A percentile compares a stretch with the other conserved stretches of the same genome.
These are phyloP conservation scores for Mesaphorura yosii DNA, from an alignment of 1,140 invertebrate genomes.

Conservation along the genomic window DNA sequence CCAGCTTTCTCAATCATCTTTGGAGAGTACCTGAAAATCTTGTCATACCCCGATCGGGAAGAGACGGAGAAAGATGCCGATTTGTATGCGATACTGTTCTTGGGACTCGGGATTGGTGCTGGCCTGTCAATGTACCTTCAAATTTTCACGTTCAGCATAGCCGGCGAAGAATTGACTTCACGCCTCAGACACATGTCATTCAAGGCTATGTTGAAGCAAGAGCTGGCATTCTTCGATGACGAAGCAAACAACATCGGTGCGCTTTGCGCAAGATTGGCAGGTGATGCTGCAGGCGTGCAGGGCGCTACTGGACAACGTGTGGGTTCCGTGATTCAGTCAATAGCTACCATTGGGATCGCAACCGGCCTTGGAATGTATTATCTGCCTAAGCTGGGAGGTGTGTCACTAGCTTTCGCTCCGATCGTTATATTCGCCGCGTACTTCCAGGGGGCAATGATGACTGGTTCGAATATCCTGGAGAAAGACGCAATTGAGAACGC, in stretches of 20 bases:
- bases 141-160: slow-evolving; percentile 51
- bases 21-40: slow-evolving; percentile 59
- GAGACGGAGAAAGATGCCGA: slow-evolving; percentile 48
- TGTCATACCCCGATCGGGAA: slow-evolving; percentile 39
- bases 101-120: slow-evolving; percentile 51
- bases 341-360: slow-evolving; percentile 57
- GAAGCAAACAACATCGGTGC: slow-evolving; percentile 63
- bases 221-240: slow-evolving; percentile 69
- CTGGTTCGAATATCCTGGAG: slow-evolving; percentile 48
- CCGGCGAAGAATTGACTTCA: slow-evolving; percentile 39
- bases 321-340: slow-evolving; percentile 61
- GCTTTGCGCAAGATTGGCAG: slow-evolving; percentile 60
- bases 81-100: slow-evolving; percentile 53
- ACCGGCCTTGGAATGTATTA: slow-evolving; percentile 61
- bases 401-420: slow-evolving; percentile 54
- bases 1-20: slow-evolving; percentile 72
- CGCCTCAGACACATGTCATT: slow-evolving; percentile 48
- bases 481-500: slow-evolving; percentile 51
- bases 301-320: slow-evolving; percentile 69
- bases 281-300: slow-evolving; percentile 66
- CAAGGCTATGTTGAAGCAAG: slow-evolving; percentile 58
- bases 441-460: slow-evolving; percentile 56
- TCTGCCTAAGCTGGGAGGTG: slow-evolving; percentile 61
- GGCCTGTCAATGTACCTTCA: slow-evolving; percentile 51
- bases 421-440: slow-evolving; percentile 61